Percentiles rank a stretch among this genome's conserved stretches.
phyloP scores from a whole-genome alignment of 2,797 vertebrate species.

The Sebastes itinus region DNA sequence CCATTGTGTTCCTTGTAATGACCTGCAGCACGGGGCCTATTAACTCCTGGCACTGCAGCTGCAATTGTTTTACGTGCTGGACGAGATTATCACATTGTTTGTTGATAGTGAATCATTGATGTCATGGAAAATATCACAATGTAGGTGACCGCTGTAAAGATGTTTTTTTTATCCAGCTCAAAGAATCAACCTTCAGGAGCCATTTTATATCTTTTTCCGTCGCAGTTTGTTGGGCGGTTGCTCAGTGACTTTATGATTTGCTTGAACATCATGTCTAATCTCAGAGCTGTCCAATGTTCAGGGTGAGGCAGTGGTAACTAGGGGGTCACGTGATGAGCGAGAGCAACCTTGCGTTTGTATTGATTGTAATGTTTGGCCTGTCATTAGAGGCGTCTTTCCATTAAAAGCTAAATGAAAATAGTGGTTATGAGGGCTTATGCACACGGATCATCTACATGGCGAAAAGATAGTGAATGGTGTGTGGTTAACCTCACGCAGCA shows the following conservation, averaged over 20 bases:
- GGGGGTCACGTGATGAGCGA: constrained; percentile 52
- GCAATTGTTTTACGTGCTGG: neutral
- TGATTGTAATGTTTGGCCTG: constrained; percentile 21
- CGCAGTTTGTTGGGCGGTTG: constrained; percentile 14
- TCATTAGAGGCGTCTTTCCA: constrained; percentile 12
- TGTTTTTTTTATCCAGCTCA: neutral
- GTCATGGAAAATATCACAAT: neutral
- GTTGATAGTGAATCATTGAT: neutral
- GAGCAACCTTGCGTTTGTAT: constrained; percentile 18
- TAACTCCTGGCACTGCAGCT: neutral
- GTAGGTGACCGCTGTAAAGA: neutral
- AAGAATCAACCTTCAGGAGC: neutral
- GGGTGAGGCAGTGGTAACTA: constrained; percentile 51
- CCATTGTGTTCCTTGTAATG: neutral
- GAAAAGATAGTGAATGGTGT: neutral
- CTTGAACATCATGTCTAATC: constrained; percentile 59
- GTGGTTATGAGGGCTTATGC: constrained; percentile 1
- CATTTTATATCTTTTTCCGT: neutral
- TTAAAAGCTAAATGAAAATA: neutral
- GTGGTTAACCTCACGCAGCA: neutral
- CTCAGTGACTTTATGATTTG: constrained; percentile 57
- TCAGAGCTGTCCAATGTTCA: constrained; percentile 75
- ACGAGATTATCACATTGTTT: neutral
- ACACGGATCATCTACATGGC: constrained; percentile 2
- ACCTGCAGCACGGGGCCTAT: neutral